These are phyloP conservation scores for Rhagonycha lutea DNA, from an alignment of 2,888 invertebrate genomes.

Conservation along the genomic window DNA sequence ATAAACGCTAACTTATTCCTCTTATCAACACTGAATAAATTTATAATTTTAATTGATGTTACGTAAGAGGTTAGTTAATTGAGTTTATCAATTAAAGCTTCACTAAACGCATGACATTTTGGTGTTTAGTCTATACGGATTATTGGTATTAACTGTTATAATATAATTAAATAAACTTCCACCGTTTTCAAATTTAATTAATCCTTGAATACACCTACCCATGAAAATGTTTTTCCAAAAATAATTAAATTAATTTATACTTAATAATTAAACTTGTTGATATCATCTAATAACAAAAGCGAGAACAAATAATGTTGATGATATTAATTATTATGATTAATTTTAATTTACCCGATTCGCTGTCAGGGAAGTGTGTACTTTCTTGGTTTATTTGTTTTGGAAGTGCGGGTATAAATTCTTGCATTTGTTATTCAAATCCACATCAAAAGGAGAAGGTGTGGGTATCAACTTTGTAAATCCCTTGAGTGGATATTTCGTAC, in stretches of 20 bases:
- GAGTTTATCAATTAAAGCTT: not conserved
- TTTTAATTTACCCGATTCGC: not conserved
- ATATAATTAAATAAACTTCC: not conserved
- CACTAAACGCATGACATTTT: not conserved
- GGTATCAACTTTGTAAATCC: not conserved
- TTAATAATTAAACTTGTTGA: not conserved
- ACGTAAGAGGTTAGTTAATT: not conserved
- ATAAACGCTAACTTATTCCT: not conserved
- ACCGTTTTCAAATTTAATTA: not conserved
- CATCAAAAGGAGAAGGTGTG: not conserved
- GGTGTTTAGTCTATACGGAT: not conserved
- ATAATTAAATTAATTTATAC: not conserved
- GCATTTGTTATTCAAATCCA: not conserved
- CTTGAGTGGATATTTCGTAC: not conserved
- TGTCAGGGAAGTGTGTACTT: not conserved
- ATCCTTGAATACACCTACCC: not conserved
- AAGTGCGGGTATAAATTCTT: not conserved
- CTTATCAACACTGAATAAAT: not conserved
- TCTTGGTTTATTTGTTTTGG: not conserved
- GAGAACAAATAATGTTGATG: not conserved
- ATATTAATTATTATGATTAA: too few species aligned
- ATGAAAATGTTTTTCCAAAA: not conserved
- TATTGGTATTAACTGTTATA: not conserved
- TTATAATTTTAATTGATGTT: not conserved
- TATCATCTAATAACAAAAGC: not conserved